phyloP scores from a whole-genome alignment of 2,888 invertebrate species.

The Diadegma fenestrale region DNA sequence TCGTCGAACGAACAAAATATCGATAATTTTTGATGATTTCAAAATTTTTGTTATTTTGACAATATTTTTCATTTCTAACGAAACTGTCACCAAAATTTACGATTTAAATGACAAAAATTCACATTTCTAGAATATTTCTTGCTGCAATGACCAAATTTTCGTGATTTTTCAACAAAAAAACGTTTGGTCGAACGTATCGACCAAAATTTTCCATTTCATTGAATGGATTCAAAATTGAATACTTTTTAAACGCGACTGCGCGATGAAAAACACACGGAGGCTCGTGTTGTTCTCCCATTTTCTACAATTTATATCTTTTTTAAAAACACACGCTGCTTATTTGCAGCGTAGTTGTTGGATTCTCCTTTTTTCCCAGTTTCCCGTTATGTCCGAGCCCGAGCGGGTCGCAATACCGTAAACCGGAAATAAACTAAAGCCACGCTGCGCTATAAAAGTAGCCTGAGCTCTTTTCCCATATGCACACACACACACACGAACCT shows the following conservation, averaged over 20 bases:
- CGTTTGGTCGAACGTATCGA: no score
- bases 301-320: background rate
- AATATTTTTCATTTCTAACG: no score
- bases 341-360: background rate
- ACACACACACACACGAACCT: background rate
- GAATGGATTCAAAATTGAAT: background rate
- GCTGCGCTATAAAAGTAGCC: constrained; percentile 77
- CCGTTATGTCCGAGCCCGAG: constrained; percentile 66
- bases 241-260: background rate
- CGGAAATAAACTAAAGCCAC: constrained; percentile 77
- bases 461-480: constrained; percentile 39
- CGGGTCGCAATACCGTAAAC: constrained; percentile 75
- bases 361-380: constrained; percentile 16
- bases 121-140: no score
- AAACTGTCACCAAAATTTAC: no score
- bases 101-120: no score
- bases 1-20: no score
- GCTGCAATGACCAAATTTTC: no score
- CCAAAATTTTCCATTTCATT: no score
- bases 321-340: constrained; percentile 26
- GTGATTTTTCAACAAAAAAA: no score
- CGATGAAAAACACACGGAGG: background rate
- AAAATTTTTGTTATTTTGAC: no score
- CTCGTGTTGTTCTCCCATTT: background rate
- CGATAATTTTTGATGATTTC: no score